Conservation (phyloP, 2,113 vertebrate species). For the Paramisgurnus dabryanus region DNA sequence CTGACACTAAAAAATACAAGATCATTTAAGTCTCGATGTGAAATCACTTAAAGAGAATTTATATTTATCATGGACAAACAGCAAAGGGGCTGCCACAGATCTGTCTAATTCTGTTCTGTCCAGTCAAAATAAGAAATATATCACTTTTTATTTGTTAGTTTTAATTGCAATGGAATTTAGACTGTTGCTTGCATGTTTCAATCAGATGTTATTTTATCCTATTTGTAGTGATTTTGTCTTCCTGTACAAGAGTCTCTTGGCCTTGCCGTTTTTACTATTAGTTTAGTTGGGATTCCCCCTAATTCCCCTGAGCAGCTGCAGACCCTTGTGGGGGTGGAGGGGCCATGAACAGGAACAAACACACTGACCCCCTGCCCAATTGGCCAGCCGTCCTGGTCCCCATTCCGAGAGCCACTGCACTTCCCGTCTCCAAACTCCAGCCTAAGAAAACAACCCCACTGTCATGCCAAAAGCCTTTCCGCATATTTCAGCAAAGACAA, state of each 20-base stretch:
- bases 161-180: not conserved
- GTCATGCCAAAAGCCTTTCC: slow-evolving; percentile 4
- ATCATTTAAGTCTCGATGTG: slow-evolving; percentile 9
- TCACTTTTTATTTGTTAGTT: not conserved
- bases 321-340: not conserved
- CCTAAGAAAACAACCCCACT: slow-evolving; percentile 39
- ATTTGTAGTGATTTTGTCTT: slow-evolving; percentile 26
- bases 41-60: not conserved
- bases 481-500: not conserved
- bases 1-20: not conserved
- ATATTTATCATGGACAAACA: not conserved
- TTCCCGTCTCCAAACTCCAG: slow-evolving; percentile 39
- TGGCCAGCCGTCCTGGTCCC: slow-evolving; percentile 33
- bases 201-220: slow-evolving; percentile 16
- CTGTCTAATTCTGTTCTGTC: not conserved
- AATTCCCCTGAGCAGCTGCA: slow-evolving; percentile 31
- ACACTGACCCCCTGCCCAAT: slow-evolving; percentile 34
- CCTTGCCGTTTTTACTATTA: slow-evolving; percentile 22
- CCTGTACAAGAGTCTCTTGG: not conserved
- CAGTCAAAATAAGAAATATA: not conserved
- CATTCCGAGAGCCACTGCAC: slow-evolving; percentile 39
- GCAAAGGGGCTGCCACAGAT: not conserved
- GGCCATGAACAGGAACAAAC: slow-evolving; percentile 35
- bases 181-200: not conserved
- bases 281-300: slow-evolving; percentile 47